phyloP scores from a whole-genome alignment of 2,888 invertebrate species.

The Crepidodera aurea region DNA sequence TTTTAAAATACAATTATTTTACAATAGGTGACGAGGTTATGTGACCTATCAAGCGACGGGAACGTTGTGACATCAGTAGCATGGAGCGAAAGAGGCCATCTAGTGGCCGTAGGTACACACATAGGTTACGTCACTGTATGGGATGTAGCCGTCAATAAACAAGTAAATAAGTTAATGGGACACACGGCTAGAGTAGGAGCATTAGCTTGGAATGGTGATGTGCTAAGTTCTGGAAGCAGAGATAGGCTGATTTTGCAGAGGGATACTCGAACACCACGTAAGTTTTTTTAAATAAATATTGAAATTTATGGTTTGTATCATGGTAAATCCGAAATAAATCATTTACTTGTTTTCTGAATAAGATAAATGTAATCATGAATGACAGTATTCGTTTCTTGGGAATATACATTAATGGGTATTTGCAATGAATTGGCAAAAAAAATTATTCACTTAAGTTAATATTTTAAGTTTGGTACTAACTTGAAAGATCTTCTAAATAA shows the following conservation, averaged over 20 bases:
- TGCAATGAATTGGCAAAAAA: no score
- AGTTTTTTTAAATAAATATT: no score
- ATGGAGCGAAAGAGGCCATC: slow-evolving; percentile 97
- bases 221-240: slow-evolving; percentile 92
- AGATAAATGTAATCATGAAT: no score
- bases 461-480: no score
- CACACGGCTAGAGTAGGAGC: slow-evolving; percentile 94
- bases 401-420: no score
- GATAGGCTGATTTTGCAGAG: slow-evolving; percentile 93
- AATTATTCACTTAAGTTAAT: no score
- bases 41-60: slow-evolving; percentile 91
- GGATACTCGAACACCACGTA: slow-evolving; percentile 86
- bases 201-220: slow-evolving; percentile 97
- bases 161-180: slow-evolving; percentile 89
- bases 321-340: no score
- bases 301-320: no score
- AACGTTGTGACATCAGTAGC: slow-evolving; percentile 98
- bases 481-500: no score
- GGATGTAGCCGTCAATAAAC: slow-evolving; percentile 95
- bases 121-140: slow-evolving; percentile 97
- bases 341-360: no score
- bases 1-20: no score
- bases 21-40: slow-evolving; percentile 84
- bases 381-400: no score
- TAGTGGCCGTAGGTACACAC: slow-evolving; percentile 98